These are phyloP conservation scores for Craseonycteris thonglongyai DNA, from an alignment of 2,113 vertebrate genomes.

Conservation along the genomic window DNA sequence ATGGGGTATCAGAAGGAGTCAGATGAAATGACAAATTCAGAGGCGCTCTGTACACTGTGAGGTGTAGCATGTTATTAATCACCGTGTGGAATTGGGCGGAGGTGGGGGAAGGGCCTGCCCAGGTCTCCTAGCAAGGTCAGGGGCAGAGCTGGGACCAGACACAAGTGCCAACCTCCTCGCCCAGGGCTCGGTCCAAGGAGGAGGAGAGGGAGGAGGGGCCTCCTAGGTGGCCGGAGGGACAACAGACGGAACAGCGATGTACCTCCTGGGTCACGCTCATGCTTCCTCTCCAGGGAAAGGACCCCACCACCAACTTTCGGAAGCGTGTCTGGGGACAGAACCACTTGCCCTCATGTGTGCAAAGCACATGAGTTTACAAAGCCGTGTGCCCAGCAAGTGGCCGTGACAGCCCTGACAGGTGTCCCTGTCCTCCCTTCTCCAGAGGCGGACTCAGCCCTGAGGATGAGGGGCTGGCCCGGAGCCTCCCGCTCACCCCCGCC, in stretches of 20 bases:
- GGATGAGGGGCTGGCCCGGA: background rate
- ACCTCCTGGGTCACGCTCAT: background rate
- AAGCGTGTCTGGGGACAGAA: background rate
- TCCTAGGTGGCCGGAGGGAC: too few species aligned
- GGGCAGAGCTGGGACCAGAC: background rate
- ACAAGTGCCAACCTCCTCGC: background rate
- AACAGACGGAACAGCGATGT: fast-evolving
- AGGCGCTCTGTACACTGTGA: background rate
- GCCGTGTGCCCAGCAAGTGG: background rate
- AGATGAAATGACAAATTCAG: background rate
- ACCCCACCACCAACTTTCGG: background rate
- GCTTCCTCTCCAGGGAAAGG: background rate
- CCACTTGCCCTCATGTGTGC: background rate
- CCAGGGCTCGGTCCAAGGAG: background rate
- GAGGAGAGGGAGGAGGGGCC: background rate
- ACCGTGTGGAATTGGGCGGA: fast-evolving
- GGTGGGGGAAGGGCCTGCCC: background rate
- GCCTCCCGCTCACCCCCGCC: too few species aligned
- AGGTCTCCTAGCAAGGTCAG: background rate
- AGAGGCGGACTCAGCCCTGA: background rate
- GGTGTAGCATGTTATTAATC: background rate
- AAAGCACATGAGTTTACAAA: background rate
- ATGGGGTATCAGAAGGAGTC: background rate
- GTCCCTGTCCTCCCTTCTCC: background rate
- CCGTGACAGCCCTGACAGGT: background rate